These are phyloP conservation scores for Columba guinea DNA, from an alignment of 2,797 vertebrate species.

Conservation along the genomic window DNA sequence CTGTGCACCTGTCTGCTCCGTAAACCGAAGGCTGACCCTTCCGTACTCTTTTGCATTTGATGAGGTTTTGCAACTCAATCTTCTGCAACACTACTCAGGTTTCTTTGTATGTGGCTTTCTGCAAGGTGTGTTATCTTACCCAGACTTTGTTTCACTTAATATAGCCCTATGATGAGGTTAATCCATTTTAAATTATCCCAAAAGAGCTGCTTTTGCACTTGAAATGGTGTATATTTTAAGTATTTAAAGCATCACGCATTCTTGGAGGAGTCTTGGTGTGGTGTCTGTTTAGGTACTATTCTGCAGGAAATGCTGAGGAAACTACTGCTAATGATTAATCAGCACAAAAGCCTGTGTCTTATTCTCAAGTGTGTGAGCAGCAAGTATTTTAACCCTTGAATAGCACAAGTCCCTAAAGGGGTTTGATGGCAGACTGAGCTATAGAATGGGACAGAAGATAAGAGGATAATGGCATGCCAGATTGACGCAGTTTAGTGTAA, in stretches of 20 bases:
- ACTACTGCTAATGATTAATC: neutral
- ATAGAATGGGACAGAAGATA: neutral
- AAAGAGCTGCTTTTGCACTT: neutral
- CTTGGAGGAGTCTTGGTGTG: neutral
- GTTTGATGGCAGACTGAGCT: neutral
- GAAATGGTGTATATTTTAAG: neutral
- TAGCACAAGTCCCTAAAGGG: neutral
- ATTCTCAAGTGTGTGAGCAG: neutral
- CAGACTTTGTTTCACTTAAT: neutral
- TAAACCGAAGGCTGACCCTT: neutral
- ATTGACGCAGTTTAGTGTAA: neutral
- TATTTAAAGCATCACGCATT: neutral
- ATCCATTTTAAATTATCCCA: neutral
- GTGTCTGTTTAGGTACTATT: neutral
- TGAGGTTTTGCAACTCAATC: neutral
- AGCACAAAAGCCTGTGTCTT: neutral
- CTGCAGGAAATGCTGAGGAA: neutral
- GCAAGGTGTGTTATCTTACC: neutral
- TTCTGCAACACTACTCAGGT: neutral
- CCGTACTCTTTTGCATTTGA: accelerated
- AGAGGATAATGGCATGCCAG: neutral
- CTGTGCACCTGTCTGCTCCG: neutral
- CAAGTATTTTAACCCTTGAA: neutral
- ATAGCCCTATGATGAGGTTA: accelerated
- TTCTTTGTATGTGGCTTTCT: neutral